Evolutionary conservation across 2,888 invertebrate genomes (phyloP).

Genomic region (Anaspis maculata): DNA sequence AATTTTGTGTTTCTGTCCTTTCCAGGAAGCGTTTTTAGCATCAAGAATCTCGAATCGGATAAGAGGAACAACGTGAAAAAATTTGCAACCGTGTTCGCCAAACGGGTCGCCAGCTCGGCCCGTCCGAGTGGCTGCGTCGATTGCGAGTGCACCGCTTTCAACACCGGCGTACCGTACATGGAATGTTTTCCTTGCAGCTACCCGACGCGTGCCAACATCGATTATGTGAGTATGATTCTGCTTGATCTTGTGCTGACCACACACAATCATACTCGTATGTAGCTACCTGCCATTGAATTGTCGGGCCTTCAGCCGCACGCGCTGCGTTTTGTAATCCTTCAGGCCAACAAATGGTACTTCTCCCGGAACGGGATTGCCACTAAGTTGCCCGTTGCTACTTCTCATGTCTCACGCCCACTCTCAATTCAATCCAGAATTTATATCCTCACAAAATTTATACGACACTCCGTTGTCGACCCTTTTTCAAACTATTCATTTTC

Average conservation of each 20-base stretch:
- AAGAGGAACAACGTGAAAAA: slow-evolving; percentile 50
- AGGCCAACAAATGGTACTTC: slow-evolving; percentile 35
- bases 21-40: slow-evolving; percentile 54
- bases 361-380: slow-evolving; percentile 28
- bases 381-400: slow-evolving; percentile 32
- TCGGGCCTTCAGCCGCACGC: slow-evolving; percentile 27
- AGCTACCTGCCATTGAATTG: slow-evolving; percentile 14
- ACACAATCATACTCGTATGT: no score
- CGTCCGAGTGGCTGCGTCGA: slow-evolving; percentile 52
- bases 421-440: slow-evolving; percentile 32
- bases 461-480: slow-evolving; percentile 17
- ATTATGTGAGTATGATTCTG: slow-evolving; percentile 41
- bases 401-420: slow-evolving; percentile 32
- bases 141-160: slow-evolving; percentile 62
- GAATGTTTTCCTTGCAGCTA: slow-evolving; percentile 56
- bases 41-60: slow-evolving; percentile 49
- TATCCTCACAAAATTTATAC: slow-evolving; percentile 31
- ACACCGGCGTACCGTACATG: slow-evolving; percentile 57
- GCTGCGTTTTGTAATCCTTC: slow-evolving; percentile 33
- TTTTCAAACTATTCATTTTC: slow-evolving; percentile 17
- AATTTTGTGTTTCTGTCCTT: no score
- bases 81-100: slow-evolving; percentile 57
- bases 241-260: neutral
- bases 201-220: slow-evolving; percentile 43
- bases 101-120: slow-evolving; percentile 57